Evolutionary conservation across 2,888 invertebrate species (phyloP), one percentile per base, ranked within the genome.

Genomic region (Acleris sparsana): DNA sequence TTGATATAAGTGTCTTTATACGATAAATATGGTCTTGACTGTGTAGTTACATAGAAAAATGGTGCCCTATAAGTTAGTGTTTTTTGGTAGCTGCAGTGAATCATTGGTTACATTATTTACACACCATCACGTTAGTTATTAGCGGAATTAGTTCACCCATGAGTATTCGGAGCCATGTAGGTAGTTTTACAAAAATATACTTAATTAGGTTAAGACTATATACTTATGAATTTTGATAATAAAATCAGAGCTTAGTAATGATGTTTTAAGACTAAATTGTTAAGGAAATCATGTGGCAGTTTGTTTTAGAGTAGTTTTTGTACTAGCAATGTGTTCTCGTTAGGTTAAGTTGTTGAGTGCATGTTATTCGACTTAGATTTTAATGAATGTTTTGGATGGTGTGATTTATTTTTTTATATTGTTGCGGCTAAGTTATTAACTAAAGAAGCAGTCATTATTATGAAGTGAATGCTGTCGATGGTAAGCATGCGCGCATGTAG

Each of bases 211-310:
- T 66, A 62, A 62, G 52, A 67, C 70, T 77, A 69, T 77, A 73
- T 76, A 77, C 72, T 72, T 80, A 75, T 59, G 76, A 74, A 78
- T 67, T n/a, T 71, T 70, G 77, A 82, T 82, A 85, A 84, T 83
- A 83, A 85, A 72, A 77, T 76, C 83, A 80, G 86, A 88, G 88
- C 86, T 88, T 88, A 88, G 81, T 72, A 57, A 70, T 71, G 62
- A 71, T 69, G 70, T 73, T 74, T 72, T 70, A 66, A 74, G 73
- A 74, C 74, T 77, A 68, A 73, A 75, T 77, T 76, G 74, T 66
- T 57, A 62, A 62, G 57, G 48, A 56, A 25, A 55, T 22, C 22
- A 43, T 18, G 33, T 46, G 62, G 62, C 61, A 62, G 62, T 66
- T 65, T 59, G 57, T 62, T 62, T 62, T 66, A 66, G 62, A 71